Evolutionary conservation across 2,888 invertebrate species (phyloP).

Genomic region (Eustalomyia histrio): DNA sequence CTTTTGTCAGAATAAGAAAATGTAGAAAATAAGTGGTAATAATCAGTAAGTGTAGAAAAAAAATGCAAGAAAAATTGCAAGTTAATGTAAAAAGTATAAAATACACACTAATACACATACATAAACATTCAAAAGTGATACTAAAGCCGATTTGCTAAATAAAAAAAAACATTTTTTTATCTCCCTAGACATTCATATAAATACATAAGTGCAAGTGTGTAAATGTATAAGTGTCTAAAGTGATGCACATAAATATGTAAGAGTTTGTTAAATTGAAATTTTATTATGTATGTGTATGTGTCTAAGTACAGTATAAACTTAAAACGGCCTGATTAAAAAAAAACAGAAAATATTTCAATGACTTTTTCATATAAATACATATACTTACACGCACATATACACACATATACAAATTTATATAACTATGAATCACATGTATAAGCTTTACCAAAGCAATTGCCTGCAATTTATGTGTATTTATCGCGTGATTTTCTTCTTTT

Average conservation of each 20-base stretch:
- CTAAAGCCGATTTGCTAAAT: constrained; percentile 38
- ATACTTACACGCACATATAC: too few species aligned
- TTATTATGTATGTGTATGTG: not conserved
- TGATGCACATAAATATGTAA: constrained; percentile 44
- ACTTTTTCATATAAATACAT: constrained; percentile 8
- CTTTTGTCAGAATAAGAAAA: not conserved
- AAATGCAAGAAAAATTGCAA: not conserved
- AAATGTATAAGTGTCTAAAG: constrained; percentile 1
- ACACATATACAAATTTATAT: not conserved
- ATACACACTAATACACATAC: constrained; percentile 9
- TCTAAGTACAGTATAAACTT: constrained; percentile 16
- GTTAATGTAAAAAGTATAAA: not conserved
- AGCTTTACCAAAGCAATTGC: constrained; percentile 44
- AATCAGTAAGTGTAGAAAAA: not conserved
- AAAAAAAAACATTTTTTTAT: constrained; percentile 13
- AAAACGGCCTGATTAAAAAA: constrained; percentile 20
- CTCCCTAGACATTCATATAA: not conserved
- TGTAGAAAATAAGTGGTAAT: not conserved
- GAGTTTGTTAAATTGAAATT: constrained; percentile 29
- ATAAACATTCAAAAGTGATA: not conserved
- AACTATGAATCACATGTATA: not conserved
- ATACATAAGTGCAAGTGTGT: not conserved
- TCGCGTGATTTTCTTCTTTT: constrained; percentile 34
- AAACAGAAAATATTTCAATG: constrained; percentile 27
- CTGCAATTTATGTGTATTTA: constrained; percentile 55